Base-by-base conservation (phyloP, 2,113 vertebrate genomes). In the Prietella phreatophila region DNA sequence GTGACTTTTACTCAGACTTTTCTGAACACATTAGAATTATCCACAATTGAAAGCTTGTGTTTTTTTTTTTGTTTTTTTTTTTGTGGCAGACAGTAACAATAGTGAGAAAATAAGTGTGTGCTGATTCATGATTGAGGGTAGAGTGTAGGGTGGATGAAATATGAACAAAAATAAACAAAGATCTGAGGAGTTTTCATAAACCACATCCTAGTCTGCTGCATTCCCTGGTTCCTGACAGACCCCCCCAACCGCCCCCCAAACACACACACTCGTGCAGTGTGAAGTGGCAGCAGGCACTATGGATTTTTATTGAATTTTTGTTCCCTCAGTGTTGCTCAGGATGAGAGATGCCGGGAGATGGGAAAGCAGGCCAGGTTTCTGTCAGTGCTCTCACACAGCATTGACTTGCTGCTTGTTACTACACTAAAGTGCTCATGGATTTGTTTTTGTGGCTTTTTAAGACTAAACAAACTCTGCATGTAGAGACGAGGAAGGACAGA, bases 311-410 rank as follows among this genome's bases (percentile, higher is more conserved):
- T 36, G 42, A 2, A 25, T 25, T 82, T 81, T 13, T 82, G 22
- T 1, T 1, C 14, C 42, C 58, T 27, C 30, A 39, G 36, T 42
- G 79, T 27, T 61, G 80, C 22, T 82, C 33, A 14, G 6, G 9
- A 11, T 25, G 80, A 82, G 56, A 25, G 80, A 60, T 39, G 80
- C 80, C 69, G 61, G 30, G 78, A 71, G 50, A 56, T 39, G 60
- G 22, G 50, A 67, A 81, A 76, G 10, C 25, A 63, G 73, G 33
- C 42, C 71, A 56, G 83, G 83, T n/a, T 42, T 84, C 47, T 42
- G 73, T 27, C 82, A 79, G 60, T 30, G 53, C 87, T 39, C 50
- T 82, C 82, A 88, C 71, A 65, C 82, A 39, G 63, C 65, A 25
- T 14, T 60, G 83, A 85, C 61, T 42, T 81, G 25, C 73, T 71